Evolutionary conservation across 2,888 invertebrate species (phyloP).

Genomic region (Agrenia bidenticulata): DNA sequence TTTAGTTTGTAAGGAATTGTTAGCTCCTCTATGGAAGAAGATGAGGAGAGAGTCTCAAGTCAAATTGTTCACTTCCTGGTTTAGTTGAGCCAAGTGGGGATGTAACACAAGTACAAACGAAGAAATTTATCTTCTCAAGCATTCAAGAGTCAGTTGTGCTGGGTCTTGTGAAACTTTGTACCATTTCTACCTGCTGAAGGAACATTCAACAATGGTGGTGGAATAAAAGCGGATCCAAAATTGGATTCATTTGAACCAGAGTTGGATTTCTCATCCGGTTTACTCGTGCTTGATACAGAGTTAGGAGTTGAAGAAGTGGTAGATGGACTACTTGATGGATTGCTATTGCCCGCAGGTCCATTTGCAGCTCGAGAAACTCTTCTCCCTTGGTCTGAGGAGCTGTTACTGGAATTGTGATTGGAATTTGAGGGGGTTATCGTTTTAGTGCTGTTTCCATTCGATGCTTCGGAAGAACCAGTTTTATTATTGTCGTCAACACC

Average conservation of each 20-base stretch:
- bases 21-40: neutral
- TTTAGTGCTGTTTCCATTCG: neutral
- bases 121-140: slow-evolving; percentile 16
- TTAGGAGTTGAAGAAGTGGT: slow-evolving; percentile 23
- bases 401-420: slow-evolving; percentile 18
- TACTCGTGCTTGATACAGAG: too few species aligned
- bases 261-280: too few species aligned
- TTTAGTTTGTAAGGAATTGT: slow-evolving; percentile 3
- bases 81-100: slow-evolving; percentile 13
- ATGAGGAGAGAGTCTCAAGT: neutral
- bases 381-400: neutral
- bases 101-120: slow-evolving; percentile 14
- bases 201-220: neutral
- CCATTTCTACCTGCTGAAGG: neutral
- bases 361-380: neutral
- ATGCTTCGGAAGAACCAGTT: neutral
- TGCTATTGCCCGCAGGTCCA: slow-evolving; percentile 31
- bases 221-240: too few species aligned
- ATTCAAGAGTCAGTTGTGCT: slow-evolving; percentile 1
- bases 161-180: neutral
- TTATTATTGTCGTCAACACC: neutral
- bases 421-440: neutral
- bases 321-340: slow-evolving; percentile 42
- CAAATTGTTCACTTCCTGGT: slow-evolving; percentile 14
- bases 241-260: too few species aligned